Evolutionary conservation across 2,888 invertebrate species (phyloP), one percentile per base, ranked within the genome.

Genomic region (Netelia inedita): DNA sequence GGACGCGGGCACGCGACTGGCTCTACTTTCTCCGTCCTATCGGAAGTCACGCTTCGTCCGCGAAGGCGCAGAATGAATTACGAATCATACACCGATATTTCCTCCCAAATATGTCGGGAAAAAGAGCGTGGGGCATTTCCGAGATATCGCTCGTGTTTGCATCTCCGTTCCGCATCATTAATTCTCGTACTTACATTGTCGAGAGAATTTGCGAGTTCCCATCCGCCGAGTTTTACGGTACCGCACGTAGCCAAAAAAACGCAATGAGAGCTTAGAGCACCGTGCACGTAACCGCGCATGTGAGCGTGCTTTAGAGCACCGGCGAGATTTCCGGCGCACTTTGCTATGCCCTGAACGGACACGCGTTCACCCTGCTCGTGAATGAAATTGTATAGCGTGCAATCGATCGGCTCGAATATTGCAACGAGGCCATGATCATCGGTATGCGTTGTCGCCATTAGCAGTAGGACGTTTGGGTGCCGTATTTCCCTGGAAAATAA

Each of bases 331-430:
- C 89, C 90, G 61, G 86, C 89, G 79, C 90, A 90, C 82, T 90
- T 91, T 11, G 90, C 89, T 61, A 90, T 88, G 14, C 89, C 89
- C 75, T 92, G 92, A 59, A 92, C 81, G 28, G 90, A 86, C 69
- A 92, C 87, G 66, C 89, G 90, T 83, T 91, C 90, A 41, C 89
- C 90, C 82, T 91, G 90, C 65, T 91, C 92, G 87, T 92, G 92
- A 14, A 92, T 85, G 76, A 90, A 91, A 86, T 90, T 90, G 86
- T 90, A 90, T 14, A 92, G 87, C 50, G 92, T 92, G 81, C 90
- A 92, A 81, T 92, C 91, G 43, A 92, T 80, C 14, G 91, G 85
- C 50, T 92, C 92, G 85, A 90, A 91, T 63, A 92, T 90, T n/a
- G 91, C 90, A 5, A 92, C 88, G 6, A 92, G 74, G 11, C 90